phyloP scores from a whole-genome alignment of 2,888 invertebrate species.

The Heterodera filipjevi region DNA sequence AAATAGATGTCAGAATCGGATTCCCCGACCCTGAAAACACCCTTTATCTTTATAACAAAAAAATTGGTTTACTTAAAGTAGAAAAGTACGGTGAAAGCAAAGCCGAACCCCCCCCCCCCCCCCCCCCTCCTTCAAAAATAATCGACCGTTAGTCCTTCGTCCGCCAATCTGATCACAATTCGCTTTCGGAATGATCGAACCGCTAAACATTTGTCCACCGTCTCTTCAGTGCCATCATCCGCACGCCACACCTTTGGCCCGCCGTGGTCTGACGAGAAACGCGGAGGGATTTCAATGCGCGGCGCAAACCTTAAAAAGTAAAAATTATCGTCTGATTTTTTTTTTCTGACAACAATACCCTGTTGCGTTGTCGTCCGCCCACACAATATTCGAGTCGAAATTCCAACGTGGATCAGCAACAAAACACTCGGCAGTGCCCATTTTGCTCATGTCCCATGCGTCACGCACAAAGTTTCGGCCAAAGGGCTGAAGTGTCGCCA shows the following conservation, averaged over 20 bases:
- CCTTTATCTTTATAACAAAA: too few relatives aligned
- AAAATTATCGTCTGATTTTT: too few relatives aligned
- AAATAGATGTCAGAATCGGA: too few relatives aligned
- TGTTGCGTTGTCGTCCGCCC: not conserved
- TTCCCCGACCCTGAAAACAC: too few relatives aligned
- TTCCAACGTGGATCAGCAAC: not conserved
- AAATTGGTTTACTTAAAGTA: too few relatives aligned
- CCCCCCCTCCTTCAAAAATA: too few relatives aligned
- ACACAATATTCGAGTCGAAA: not conserved
- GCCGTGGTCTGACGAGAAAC: not conserved
- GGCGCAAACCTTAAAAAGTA: not conserved
- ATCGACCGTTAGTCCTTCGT: conserved; percentile 10
- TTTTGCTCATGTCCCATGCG: conserved; percentile 1
- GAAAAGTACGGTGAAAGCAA: too few relatives aligned
- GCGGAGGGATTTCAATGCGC: conserved; percentile 1
- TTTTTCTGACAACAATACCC: too few relatives aligned
- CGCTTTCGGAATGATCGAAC: not conserved
- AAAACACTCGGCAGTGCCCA: not conserved
- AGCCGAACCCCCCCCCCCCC: too few relatives aligned
- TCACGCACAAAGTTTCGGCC: conserved; percentile 1
- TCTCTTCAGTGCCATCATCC: too few relatives aligned
- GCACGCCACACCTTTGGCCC: not conserved
- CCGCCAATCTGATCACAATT: conserved; percentile 8
- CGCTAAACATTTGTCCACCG: not conserved
- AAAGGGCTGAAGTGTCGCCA: not conserved